Conservation (phyloP, 2,797 vertebrate species). For the Schizopygopsis malacanthus region DNA sequence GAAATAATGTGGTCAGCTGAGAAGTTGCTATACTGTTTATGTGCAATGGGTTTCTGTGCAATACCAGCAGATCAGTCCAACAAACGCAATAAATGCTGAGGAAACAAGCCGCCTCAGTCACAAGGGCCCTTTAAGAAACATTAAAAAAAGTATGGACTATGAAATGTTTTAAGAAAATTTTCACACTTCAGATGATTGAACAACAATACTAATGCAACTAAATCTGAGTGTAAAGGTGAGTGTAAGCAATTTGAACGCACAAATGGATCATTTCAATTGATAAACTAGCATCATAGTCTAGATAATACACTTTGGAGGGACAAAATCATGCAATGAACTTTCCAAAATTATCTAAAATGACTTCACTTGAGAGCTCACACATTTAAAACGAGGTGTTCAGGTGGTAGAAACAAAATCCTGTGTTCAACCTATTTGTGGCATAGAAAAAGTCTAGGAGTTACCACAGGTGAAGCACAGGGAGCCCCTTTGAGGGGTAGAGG, state of each 20-base stretch:
- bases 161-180: conserved; percentile 13
- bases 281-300: conserved; percentile 16
- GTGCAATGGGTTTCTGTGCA: conserved; percentile 63
- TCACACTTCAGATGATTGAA: conserved; percentile 26
- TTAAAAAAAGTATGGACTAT: conserved; percentile 38
- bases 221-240: conserved; percentile 13
- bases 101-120: conserved; percentile 44
- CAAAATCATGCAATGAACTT: conserved; percentile 50
- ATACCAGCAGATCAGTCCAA: conserved; percentile 52
- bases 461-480: conserved; percentile 40
- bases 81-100: conserved; percentile 38
- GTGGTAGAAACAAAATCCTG: conserved; percentile 5
- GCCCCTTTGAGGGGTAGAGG: conserved; percentile 30
- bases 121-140: conserved; percentile 52
- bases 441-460: conserved; percentile 33
- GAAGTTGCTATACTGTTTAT: conserved; percentile 57
- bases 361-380: conserved; percentile 31
- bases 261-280: conserved; percentile 23
- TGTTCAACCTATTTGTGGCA: conserved; percentile 8
- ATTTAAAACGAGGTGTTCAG: conserved; percentile 6
- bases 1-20: conserved; percentile 57
- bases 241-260: conserved; percentile 39
- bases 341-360: conserved; percentile 28
- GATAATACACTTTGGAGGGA: conserved; percentile 31
- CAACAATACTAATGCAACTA: not conserved